Evolutionary conservation across 2,888 invertebrate genomes (phyloP).

Genomic region (Xylota sylvarum): DNA sequence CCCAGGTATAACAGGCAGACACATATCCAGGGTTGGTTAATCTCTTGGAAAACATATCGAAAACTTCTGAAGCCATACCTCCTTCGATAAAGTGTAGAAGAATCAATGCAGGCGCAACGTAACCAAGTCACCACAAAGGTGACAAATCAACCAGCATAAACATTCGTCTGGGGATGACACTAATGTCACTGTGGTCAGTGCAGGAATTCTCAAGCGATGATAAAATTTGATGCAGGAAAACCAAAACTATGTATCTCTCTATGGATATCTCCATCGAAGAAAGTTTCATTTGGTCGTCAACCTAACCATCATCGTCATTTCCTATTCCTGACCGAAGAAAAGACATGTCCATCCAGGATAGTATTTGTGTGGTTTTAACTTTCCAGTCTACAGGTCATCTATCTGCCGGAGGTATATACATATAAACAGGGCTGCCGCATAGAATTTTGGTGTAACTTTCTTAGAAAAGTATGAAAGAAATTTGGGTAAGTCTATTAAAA

Average conservation of each 20-base stretch:
- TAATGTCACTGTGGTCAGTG: constrained; percentile 44
- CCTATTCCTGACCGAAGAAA: constrained; percentile 31
- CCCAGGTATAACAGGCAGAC: constrained; percentile 5
- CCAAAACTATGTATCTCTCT: constrained; percentile 40
- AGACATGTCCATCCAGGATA: constrained; percentile 25
- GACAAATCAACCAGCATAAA: constrained; percentile 71
- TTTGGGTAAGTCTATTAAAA: too few relatives aligned
- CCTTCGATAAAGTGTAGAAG: constrained; percentile 1
- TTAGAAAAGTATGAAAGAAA: too few relatives aligned
- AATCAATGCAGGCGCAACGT: constrained; percentile 42
- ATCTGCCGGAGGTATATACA: constrained; percentile 19
- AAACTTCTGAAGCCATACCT: not conserved
- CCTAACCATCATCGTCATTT: constrained; percentile 18
- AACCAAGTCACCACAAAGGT: constrained; percentile 53
- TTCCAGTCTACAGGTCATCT: constrained; percentile 1
- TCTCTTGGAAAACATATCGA: constrained; percentile 1
- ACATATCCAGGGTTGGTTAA: constrained; percentile 10
- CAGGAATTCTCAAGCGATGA: constrained; percentile 54
- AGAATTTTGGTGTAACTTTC: too few relatives aligned
- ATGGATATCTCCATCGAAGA: constrained; percentile 38
- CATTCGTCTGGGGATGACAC: constrained; percentile 58
- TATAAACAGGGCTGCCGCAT: constrained; percentile 8
- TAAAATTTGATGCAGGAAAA: constrained; percentile 57
- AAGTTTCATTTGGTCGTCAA: constrained; percentile 50
- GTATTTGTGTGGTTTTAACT: constrained; percentile 34